Base-by-base conservation (phyloP, 2,797 vertebrate species). In the Pyrocephalus nanus region DNA sequence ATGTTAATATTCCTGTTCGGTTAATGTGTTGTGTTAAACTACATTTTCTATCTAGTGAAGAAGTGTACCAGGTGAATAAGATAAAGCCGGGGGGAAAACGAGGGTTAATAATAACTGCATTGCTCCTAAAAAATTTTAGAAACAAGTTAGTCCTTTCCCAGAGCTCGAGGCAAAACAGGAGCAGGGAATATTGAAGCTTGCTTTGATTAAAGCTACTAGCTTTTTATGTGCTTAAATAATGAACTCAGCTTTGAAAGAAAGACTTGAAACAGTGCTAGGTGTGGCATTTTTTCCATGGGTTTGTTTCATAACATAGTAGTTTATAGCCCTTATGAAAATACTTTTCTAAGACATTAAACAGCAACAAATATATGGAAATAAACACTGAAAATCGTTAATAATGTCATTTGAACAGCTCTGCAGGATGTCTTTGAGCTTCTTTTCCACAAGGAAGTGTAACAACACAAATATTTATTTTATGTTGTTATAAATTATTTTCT, bases 391-490 rank as follows among this genome's bases (percentile, higher is more conserved):
- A 84, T 74, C 8, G 11, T 71, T 86, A 67, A 34, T 82, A n/a
- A 9, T 66, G 21, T 23, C 38, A 76, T 93, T 92, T 83, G 16
- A 93, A 72, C 54, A 93, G 38, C 80, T 88, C 86, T 81, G 66
- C 73, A 29, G 67, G 93, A 75, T 13, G 25, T 84, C 66, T 93
- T 90, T 95, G 70, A 93, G 42, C 29, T 50, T 61, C 30, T 77
- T 82, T 91, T 92, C 32, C 54, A 32, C 51, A 70, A 45, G 73
- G 71, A 86, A 76, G 64, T 67, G 22, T 69, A 85, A 79, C 82
- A 96, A 88, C 90, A 40, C 34, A 58, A 66, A 40, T 85, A 78
- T 91, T 95, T 94, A 17, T 92, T 89, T 94, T 72, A 21, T 89
- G 70, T 84, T 82, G 29, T 55, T 92, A n/a, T 25, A 62, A 86